Conservation (phyloP, 2,888 invertebrate genomes). For the Meteorus colon region DNA sequence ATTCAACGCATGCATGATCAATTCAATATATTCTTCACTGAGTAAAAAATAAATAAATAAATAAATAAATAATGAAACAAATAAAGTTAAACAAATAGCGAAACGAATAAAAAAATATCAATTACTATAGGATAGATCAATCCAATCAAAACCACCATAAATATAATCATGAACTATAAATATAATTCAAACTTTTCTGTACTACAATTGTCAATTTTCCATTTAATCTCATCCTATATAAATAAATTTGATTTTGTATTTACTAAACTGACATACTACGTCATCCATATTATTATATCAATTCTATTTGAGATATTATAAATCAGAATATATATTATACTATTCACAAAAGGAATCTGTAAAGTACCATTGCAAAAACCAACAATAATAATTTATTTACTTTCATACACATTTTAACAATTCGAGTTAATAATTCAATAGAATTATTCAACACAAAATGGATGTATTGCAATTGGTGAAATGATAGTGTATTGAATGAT, state of each 20-base stretch:
- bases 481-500: too few species aligned
- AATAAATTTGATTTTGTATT: background rate
- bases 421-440: too few species aligned
- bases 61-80: background rate
- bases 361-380: background rate
- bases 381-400: background rate
- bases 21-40: slow-evolving; percentile 21
- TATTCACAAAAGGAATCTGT: background rate
- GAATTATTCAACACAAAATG: too few species aligned
- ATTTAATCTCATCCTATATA: background rate
- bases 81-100: background rate
- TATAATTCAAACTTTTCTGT: background rate
- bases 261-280: background rate
- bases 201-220: background rate
- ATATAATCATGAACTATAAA: background rate
- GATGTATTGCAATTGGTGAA: too few species aligned
- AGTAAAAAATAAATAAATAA: slow-evolving; percentile 5
- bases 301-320: background rate
- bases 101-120: background rate
- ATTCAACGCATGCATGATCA: slow-evolving; percentile 45
- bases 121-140: too few species aligned
- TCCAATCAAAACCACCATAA: too few species aligned
- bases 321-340: background rate
- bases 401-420: background rate
- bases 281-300: background rate